Base-by-base conservation (phyloP, 2,888 invertebrate genomes). In the Gordius sp. region DNA sequence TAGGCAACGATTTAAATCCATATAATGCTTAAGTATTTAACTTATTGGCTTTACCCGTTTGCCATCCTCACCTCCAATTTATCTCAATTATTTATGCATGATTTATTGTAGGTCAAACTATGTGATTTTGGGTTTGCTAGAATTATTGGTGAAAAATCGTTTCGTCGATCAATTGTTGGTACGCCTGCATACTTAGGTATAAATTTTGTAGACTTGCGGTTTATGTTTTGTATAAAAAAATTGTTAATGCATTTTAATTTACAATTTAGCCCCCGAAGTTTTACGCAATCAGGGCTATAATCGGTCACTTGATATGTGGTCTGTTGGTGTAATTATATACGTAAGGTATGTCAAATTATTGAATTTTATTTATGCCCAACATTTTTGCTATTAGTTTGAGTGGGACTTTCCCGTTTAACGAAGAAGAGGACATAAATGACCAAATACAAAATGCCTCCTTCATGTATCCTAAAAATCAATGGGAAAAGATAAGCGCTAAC, bases 361-460 rank as follows among this genome's bases (percentile, higher is more conserved):
- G 20, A 2, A 57, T 23, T 33, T 33, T 13, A 33, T 33, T 33
- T 33, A 33, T 33, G 8, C 39, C 39, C 39, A 8, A 8, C 39
- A n/a, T 56, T 53, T 24, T 39, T 20, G 23, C 13, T 60, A 59
- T 56, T 61, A 89, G 89, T 61, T 75, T 97, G 53, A 89, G 89
- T 64, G 97, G 93, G 61, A 97, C 93, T 0, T 97, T 97, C 73
- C 93, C 93, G 28, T 97, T 97, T 73, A 97, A 97, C 71, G 97
- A 97, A 73, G 93, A 97, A 71, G 93, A 97, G 73, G 97, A 97
- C 69, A 97, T 97, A 66, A 82, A 87, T 71, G 93, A 93, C 70
- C 97, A 97, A 73, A 97, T 97, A 62, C 89, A 93, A 73, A 97
- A 97, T 74, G 93, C 93, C 28, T 89, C 89, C 58, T 97, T 97